phyloP scores from a whole-genome alignment of 2,888 invertebrate genomes.

The Phrixothrix hirtus region DNA sequence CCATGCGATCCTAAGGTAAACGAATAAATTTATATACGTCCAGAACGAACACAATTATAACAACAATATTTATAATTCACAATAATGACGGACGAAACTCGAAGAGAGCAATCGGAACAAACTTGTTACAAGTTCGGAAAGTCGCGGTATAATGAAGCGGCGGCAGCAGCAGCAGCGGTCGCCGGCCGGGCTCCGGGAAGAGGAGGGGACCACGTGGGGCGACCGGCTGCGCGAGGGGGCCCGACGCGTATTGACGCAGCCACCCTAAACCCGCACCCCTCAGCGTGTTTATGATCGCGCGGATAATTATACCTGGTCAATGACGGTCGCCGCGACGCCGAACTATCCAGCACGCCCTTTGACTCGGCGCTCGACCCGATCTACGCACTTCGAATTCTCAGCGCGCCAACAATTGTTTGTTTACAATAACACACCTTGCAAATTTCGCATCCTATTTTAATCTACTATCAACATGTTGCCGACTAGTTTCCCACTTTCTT shows the following conservation, averaged over 20 bases:
- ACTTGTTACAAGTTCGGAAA: constrained; percentile 34
- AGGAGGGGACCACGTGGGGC: constrained; percentile 47
- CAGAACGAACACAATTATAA: constrained; percentile 22
- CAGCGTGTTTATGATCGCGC: constrained; percentile 39
- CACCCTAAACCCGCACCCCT: constrained; percentile 38
- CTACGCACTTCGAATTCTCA: constrained; percentile 21
- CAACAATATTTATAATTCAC: constrained; percentile 25
- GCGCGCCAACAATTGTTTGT: constrained; percentile 7
- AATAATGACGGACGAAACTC: constrained; percentile 31
- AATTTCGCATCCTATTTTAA: constrained; percentile 4
- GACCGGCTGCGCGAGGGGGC: constrained; percentile 44
- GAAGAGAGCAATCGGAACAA: constrained; percentile 24
- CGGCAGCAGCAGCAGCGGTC: constrained; percentile 39
- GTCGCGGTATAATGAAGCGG: constrained; percentile 45
- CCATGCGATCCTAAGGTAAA: constrained; percentile 43
- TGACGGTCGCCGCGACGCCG: constrained; percentile 41
- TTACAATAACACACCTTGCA: constrained; percentile 9
- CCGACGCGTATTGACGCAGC: constrained; percentile 43
- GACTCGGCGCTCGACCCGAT: constrained; percentile 36
- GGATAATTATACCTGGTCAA: constrained; percentile 47
- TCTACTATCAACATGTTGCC: neutral
- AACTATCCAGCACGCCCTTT: constrained; percentile 34
- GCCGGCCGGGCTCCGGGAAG: constrained; percentile 41
- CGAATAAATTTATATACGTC: constrained; percentile 25
- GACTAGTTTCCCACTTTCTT: too few species aligned